phyloP scores from a whole-genome alignment of 1,140 invertebrate species.

The Cotesia glomerata region DNA sequence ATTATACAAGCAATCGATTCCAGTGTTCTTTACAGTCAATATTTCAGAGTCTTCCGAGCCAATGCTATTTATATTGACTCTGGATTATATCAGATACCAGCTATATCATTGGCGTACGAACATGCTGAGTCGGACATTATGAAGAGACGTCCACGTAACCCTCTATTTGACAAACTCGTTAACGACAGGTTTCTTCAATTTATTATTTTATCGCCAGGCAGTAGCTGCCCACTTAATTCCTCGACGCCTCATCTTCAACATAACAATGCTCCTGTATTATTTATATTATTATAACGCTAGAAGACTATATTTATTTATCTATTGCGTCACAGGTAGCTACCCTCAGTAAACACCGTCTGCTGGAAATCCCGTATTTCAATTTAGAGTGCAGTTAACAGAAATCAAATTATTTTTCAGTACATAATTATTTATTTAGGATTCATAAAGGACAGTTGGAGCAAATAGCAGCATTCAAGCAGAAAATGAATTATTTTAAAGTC shows the following conservation, averaged over 20 bases:
- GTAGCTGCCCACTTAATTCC: background rate
- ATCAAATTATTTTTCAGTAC: background rate
- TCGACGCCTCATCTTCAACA: background rate
- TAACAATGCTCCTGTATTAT: conserved; percentile 18
- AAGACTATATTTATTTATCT: background rate
- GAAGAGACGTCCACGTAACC: conserved; percentile 97
- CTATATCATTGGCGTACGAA: conserved; percentile 98
- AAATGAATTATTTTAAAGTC: too few species aligned
- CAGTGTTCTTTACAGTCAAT: background rate
- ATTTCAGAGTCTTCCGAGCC: background rate
- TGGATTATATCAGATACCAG: conserved; percentile 79
- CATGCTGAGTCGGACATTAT: conserved; percentile 98
- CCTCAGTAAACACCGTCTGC: too few species aligned
- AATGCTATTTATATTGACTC: conserved; percentile 1
- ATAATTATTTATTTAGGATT: too few species aligned
- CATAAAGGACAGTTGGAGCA: too few species aligned
- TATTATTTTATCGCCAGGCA: conserved; percentile 28
- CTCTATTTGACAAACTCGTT: conserved; percentile 95
- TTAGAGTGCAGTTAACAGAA: background rate
- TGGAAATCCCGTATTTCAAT: too few species aligned
- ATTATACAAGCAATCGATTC: background rate
- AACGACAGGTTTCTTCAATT: conserved; percentile 90
- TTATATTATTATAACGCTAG: background rate
- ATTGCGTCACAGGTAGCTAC: too few species aligned
- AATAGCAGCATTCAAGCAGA: too few species aligned